Base-by-base conservation (phyloP, 2,888 invertebrate species). In the Dromius quadrimaculatus region DNA sequence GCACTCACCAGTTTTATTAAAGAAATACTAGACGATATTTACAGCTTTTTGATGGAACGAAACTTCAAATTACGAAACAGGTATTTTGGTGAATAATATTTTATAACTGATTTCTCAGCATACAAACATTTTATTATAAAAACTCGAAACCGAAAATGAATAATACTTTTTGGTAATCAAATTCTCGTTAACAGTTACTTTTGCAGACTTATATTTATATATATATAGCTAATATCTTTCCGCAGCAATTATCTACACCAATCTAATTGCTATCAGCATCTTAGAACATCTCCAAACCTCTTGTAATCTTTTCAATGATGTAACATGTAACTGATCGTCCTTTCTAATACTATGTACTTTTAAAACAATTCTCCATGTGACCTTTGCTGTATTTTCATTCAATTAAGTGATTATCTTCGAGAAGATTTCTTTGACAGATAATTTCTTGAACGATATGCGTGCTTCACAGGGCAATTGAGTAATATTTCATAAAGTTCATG, bases 401-500 rank as follows among this genome's bases (percentile, higher is more conserved):
- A 54, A 54, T 54, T 54, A 54, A 54, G 50, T 54, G 50, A 54
- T 54, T 54, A 54, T 13, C 4, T 15, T 54, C 50, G 50, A 15
- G 23, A 28, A 13, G 32, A 47, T 47, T n/a, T 54, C 50, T 11
- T 23, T 17, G 15, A 28, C 50, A 28, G 50, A 54, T 54, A 54
- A 54, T 54, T 54, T 54, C 28, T 11, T 13, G 50, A 54, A 54
- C 28, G 50, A 54, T 28, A 28, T 54, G 50, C 50, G 50, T 54
- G 50, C 28, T 23, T n/a, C n/a, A n/a, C n/a, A 13, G 47, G 13
- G 15, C 28, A 28, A 28, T 54, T 54, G 50, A 15, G 50, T 13
- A 54, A 54, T 54, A 54, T 54, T 54, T 54, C 50, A 54, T 54
- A 54, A 54, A 54, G 50, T 54, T 54, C 50, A 54, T 54, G 50